Evolutionary conservation across 2,797 vertebrate species (phyloP), one percentile per base, ranked within the genome.

Genomic region (Tiaroga cobitis): DNA sequence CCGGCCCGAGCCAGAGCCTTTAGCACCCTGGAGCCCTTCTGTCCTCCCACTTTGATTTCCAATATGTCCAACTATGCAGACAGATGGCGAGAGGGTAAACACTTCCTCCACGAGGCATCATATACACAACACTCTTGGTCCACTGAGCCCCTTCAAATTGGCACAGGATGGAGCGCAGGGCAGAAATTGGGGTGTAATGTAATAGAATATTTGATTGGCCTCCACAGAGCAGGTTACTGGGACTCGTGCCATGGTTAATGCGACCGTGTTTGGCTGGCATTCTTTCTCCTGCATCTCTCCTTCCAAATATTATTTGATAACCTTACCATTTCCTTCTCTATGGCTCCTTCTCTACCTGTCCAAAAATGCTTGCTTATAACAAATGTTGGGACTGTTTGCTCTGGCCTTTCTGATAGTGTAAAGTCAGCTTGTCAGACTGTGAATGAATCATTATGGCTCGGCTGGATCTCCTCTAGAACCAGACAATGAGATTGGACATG

Each of bases 131-230:
- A 93, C 91, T 61, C 82, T 90, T 92, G 95, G 92, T 90, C 92
- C 90, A 91, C 65, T 74, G 15, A 86, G 63, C 29, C 51, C 65
- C 67, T 61, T 21, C 67, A 61, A 77, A 72, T 79, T 85, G 90
- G 84, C 88, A 56, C 67, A 54, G 84, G 77, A 80, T 76, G 63
- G 76, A 39, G 59, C 65, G 1, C 24, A 88, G 90, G 87, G 87
- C 89, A 93, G 92, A 95, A 96, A 97, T 93, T 94, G 94, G 94
- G 96, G 96, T 96, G 95, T 96, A 96, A 96, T 96, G 94, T 95
- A 95, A 96, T 94, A 94, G 95, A 97, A 96, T 97, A 96, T 96
- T 96, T 97, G 94, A 96, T 95, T 95, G 94, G 94, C 84, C 89
- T 93, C 88, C 90, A 91, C 93, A 92, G 93, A 91, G 90, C 88